Conservation (phyloP, 2,888 invertebrate genomes). For the Thereva unica region DNA sequence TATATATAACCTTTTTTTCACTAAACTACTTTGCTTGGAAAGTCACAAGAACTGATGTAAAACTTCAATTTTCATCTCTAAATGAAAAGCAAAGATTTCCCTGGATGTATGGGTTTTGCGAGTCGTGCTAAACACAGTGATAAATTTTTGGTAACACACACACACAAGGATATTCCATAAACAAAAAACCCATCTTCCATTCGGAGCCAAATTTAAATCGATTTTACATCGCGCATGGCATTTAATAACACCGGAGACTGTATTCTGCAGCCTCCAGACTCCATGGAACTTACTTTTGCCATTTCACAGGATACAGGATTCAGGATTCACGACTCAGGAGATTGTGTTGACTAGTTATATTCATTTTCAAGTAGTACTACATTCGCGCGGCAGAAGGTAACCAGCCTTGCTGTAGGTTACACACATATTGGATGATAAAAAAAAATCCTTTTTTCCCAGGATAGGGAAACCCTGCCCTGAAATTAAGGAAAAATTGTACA, state of each 20-base stretch:
- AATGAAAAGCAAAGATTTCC: not conserved
- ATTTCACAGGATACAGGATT: too few species aligned
- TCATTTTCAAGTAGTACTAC: too few species aligned
- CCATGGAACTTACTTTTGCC: not conserved
- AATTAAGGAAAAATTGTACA: too few species aligned
- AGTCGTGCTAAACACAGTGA: slow-evolving; percentile 6
- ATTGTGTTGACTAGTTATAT: too few species aligned
- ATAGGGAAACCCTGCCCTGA: too few species aligned
- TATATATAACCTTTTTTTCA: slow-evolving; percentile 23
- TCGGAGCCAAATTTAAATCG: slow-evolving; percentile 17
- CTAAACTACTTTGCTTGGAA: slow-evolving; percentile 33
- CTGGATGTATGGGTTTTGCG: slow-evolving; percentile 17
- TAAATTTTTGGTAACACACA: slow-evolving; percentile 2
- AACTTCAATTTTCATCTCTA: slow-evolving; percentile 23
- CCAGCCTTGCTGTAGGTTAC: too few species aligned
- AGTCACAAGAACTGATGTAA: slow-evolving; percentile 33
- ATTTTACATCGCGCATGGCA: slow-evolving; percentile 32
- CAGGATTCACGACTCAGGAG: too few species aligned
- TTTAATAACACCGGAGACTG: slow-evolving; percentile 7
- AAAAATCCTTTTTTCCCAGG: too few species aligned
- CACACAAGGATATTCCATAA: slow-evolving; percentile 3
- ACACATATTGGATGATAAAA: too few species aligned
- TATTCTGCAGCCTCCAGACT: not conserved
- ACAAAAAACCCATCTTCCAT: not conserved
- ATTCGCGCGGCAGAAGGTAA: too few species aligned